These are phyloP conservation scores for Canis aureus DNA, from an alignment of 2,113 vertebrate species.

Conservation along the genomic window DNA sequence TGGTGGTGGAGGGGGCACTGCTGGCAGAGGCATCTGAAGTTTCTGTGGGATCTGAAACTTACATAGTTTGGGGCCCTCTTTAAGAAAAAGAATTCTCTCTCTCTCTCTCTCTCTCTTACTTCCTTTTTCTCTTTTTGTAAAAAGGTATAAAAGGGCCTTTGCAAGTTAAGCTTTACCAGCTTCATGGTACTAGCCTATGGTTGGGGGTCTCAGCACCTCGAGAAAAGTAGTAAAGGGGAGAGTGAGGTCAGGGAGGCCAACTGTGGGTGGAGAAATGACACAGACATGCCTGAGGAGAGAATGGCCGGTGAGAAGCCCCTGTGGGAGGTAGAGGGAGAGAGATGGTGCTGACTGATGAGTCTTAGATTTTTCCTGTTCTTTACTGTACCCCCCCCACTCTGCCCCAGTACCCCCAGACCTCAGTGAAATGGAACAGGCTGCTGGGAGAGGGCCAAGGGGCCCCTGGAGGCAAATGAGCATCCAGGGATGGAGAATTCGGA, in stretches of 20 bases:
- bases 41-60: background rate
- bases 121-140: background rate
- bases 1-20: rapidly evolving
- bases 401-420: background rate
- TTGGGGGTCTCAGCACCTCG: background rate
- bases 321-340: background rate
- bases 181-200: background rate
- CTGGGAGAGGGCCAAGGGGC: background rate
- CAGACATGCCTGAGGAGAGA: background rate
- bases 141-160: background rate
- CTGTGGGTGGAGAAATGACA: background rate
- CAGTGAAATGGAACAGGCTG: background rate
- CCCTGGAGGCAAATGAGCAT: background rate
- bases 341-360: background rate
- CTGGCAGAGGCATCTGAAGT: background rate
- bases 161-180: background rate
- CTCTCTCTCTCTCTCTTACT: background rate
- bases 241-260: background rate
- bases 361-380: background rate
- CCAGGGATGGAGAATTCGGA: rapidly evolving
- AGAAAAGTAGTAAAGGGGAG: background rate
- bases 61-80: background rate
- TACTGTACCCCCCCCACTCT: background rate
- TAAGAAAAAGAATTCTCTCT: background rate
- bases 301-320: background rate